A percentile compares a stretch with the other conserved stretches of the same genome.
phyloP scores from a whole-genome alignment of 2,797 vertebrate species.

The Menidia menidia region DNA sequence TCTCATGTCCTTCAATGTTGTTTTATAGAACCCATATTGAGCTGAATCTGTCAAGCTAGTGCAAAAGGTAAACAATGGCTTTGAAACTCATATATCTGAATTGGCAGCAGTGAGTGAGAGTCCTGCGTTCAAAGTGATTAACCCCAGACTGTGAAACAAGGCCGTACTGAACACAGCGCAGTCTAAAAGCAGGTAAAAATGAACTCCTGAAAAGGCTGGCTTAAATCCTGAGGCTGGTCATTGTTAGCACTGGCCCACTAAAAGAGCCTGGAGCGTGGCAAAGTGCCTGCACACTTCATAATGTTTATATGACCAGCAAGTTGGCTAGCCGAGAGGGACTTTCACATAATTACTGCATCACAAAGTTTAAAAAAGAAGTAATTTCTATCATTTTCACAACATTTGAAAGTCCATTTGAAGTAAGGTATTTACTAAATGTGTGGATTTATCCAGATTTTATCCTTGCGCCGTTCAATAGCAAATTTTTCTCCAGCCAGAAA shows the following conservation, averaged over 20 bases:
- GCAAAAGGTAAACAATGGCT: slow-evolving; percentile 73
- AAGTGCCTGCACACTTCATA: slow-evolving; percentile 42
- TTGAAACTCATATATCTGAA: slow-evolving; percentile 72
- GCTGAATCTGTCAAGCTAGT: slow-evolving; percentile 61
- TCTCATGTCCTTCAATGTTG: slow-evolving; percentile 56
- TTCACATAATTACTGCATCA: slow-evolving; percentile 37
- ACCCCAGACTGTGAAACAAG: slow-evolving; percentile 73
- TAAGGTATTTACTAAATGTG: not conserved
- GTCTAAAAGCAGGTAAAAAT: slow-evolving; percentile 58
- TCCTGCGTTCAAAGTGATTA: slow-evolving; percentile 73
- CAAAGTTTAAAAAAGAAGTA: slow-evolving; percentile 11
- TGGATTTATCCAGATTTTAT: not conserved
- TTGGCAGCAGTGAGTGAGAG: slow-evolving; percentile 69
- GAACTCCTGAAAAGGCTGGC: slow-evolving; percentile 63
- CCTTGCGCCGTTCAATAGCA: not conserved
- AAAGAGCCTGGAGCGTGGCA: slow-evolving; percentile 39
- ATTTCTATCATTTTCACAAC: not conserved
- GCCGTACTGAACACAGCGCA: slow-evolving; percentile 63
- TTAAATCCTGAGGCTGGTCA: slow-evolving; percentile 59
- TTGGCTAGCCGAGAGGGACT: slow-evolving; percentile 19
- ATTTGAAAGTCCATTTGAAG: not conserved
- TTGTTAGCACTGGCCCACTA: slow-evolving; percentile 56
- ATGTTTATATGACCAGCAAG: slow-evolving; percentile 50
- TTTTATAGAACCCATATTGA: slow-evolving; percentile 71
- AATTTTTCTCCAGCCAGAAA: not conserved